A percentile compares a stretch with the other conserved stretches of the same genome.
phyloP scores from a whole-genome alignment of 2,113 vertebrate species.

The Pachypanchax playfairii region DNA sequence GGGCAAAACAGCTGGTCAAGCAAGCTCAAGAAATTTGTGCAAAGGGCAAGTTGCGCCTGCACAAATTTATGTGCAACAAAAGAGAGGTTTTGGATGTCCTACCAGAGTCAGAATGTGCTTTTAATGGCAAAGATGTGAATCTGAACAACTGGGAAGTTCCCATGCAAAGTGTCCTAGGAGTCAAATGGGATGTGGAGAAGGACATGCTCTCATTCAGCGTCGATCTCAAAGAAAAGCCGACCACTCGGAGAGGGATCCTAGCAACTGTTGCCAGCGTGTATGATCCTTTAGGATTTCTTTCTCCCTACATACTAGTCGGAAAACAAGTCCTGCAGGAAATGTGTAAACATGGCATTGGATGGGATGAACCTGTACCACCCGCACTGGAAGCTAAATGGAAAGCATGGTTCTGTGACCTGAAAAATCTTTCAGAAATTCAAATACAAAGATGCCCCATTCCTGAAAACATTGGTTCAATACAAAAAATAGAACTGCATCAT shows the following conservation, averaged over 20 bases:
- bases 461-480: neutral
- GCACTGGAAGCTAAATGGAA: neutral
- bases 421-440: neutral
- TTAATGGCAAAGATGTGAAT: neutral
- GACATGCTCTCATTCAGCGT: neutral
- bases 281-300: neutral
- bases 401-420: neutral
- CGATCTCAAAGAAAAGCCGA: neutral
- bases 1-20: neutral
- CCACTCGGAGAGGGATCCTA: neutral
- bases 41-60: neutral
- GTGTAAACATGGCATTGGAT: neutral
- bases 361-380: neutral
- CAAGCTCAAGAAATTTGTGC: neutral
- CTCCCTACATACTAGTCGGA: neutral
- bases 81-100: neutral
- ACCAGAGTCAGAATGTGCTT: neutral
- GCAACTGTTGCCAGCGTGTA: neutral
- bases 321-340: neutral
- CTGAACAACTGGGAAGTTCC: neutral
- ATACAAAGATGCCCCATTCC: neutral
- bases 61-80: neutral
- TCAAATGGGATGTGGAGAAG: neutral
- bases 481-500: neutral
- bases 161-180: neutral